Evolutionary conservation across 2,113 vertebrate genomes (phyloP).

Genomic region (Epinephelus cyanopodus): DNA sequence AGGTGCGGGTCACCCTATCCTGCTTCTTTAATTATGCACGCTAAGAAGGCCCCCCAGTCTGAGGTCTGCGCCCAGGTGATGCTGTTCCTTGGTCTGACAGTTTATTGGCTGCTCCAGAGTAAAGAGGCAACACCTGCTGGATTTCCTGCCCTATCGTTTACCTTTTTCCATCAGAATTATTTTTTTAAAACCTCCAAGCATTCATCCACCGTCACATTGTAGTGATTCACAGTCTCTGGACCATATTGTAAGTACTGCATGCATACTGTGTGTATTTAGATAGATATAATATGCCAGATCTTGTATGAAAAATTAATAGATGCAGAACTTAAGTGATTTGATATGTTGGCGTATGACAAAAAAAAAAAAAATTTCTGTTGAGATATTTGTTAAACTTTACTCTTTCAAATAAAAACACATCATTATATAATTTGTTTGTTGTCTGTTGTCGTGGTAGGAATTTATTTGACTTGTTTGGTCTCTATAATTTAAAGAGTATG

Average conservation of each 20-base stretch:
- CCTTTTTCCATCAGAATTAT: not conserved
- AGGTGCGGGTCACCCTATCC: conserved; percentile 79
- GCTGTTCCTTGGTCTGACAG: conserved; percentile 68
- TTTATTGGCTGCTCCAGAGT: conserved; percentile 50
- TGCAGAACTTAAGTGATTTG: not conserved
- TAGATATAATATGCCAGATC: not conserved
- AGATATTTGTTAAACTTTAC: not conserved
- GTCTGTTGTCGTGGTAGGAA: not conserved
- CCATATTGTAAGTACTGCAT: conserved; percentile 53
- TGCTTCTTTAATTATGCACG: conserved; percentile 84
- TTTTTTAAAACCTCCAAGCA: not conserved
- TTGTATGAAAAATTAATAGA: not conserved
- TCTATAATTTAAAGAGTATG: too few species aligned
- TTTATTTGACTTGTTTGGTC: too few species aligned
- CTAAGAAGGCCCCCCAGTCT: conserved; percentile 77
- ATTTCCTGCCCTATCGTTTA: not conserved
- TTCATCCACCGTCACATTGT: not conserved
- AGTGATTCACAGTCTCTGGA: conserved; percentile 8
- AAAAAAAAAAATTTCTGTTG: not conserved
- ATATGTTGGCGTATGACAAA: not conserved
- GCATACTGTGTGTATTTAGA: not conserved
- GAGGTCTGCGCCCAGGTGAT: conserved; percentile 70
- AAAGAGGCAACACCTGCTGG: conserved; percentile 38
- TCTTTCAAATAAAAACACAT: not conserved
- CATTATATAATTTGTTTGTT: not conserved